Evolutionary conservation across 2,797 vertebrate genomes (phyloP).

Genomic region (Gypaetus barbatus): DNA sequence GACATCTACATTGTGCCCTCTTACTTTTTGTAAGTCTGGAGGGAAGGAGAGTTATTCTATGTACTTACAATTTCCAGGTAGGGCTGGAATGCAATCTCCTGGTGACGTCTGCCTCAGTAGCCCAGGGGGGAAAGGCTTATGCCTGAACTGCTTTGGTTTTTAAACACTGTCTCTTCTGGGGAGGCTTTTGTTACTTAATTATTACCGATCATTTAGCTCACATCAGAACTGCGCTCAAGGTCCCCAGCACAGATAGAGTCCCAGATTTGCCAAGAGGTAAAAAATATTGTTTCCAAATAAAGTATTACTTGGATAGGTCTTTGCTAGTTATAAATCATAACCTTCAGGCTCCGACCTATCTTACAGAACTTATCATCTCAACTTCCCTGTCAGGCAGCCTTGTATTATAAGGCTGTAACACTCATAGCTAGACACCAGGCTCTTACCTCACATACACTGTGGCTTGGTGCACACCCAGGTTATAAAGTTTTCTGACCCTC

Average conservation of each 20-base stretch:
- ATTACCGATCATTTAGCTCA: background rate
- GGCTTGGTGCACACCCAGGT: background rate
- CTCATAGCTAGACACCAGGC: background rate
- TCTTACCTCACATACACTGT: background rate
- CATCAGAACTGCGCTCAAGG: background rate
- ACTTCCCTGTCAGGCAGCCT: background rate
- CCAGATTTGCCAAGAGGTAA: background rate
- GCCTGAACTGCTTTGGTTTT: background rate
- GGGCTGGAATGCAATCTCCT: background rate
- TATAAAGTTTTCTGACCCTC: background rate
- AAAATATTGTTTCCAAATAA: background rate
- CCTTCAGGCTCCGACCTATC: background rate
- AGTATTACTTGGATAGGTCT: background rate
- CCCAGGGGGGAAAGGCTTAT: background rate
- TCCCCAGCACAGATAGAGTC: background rate
- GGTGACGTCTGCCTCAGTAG: background rate
- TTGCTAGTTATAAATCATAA: constrained; percentile 10
- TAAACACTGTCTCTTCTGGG: background rate
- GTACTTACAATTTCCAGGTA: background rate
- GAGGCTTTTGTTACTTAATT: constrained; percentile 15
- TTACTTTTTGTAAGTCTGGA: background rate
- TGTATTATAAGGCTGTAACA: background rate
- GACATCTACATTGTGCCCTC: background rate
- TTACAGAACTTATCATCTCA: background rate
- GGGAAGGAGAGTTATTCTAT: background rate